Percentiles rank a stretch among this genome's conserved stretches.
Conservation (phyloP, 2,797 vertebrate species). For the Pangasius krempfi region DNA sequence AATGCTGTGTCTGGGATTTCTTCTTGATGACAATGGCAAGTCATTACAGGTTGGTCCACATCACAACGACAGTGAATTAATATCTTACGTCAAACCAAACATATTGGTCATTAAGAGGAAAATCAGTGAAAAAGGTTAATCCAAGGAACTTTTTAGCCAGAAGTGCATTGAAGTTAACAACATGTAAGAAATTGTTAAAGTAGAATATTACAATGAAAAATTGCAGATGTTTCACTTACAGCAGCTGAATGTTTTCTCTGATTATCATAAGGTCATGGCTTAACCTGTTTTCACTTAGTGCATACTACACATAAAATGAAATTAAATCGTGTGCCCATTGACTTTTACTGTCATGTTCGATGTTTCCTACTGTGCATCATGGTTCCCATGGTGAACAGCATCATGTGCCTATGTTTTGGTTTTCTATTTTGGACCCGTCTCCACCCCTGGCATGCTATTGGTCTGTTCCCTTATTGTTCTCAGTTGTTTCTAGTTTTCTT, state of each 20-base stretch:
- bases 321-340: not conserved
- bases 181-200: not conserved
- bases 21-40: constrained; percentile 3
- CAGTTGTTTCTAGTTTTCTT: not conserved
- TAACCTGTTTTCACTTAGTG: not conserved
- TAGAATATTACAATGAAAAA: not conserved
- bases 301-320: not conserved
- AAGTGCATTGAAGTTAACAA: not conserved
- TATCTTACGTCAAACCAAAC: not conserved
- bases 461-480: not conserved
- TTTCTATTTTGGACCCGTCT: not conserved
- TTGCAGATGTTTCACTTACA: not conserved
- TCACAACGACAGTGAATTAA: not conserved
- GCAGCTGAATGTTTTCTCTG: not conserved
- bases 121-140: not conserved
- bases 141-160: not conserved
- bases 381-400: not conserved
- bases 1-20: not conserved
- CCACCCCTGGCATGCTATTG: not conserved
- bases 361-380: not conserved
- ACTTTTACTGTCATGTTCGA: not conserved
- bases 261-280: not conserved
- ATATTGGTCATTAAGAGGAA: not conserved
- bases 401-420: not conserved
- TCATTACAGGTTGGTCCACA: constrained; percentile 2